phyloP scores from a whole-genome alignment of 2,113 vertebrate genomes.

The Psilopsiagon aymara region DNA sequence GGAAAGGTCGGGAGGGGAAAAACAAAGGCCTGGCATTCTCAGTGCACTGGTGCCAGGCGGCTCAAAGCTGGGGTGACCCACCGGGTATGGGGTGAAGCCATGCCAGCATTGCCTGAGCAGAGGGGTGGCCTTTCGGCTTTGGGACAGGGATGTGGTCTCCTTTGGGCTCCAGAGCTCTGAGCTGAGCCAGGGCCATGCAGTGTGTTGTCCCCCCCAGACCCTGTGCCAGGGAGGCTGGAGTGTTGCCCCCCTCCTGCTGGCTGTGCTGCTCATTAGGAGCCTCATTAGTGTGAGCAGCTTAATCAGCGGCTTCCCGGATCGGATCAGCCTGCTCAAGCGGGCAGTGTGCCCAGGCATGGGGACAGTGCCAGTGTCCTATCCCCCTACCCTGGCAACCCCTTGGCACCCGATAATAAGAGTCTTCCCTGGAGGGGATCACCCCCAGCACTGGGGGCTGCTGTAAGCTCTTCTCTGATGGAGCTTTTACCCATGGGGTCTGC shows the following conservation, averaged over 20 bases:
- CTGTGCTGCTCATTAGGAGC: slow-evolving; percentile 17
- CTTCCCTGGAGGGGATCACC: not conserved
- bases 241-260: not conserved
- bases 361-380: not conserved
- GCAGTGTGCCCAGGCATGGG: not conserved
- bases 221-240: not conserved
- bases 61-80: not conserved
- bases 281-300: slow-evolving; percentile 24
- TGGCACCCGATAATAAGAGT: not conserved
- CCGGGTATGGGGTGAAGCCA: not conserved
- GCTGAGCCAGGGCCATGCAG: fast-evolving
- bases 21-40: not conserved
- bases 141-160: not conserved
- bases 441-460: not conserved
- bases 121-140: not conserved
- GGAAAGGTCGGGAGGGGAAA: not conserved
- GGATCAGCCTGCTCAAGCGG: not conserved
- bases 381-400: not conserved
- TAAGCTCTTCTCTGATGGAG: not conserved
- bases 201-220: not conserved
- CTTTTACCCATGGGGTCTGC: not conserved
- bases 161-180: not conserved
- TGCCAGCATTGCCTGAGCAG: not conserved
- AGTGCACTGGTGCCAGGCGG: not conserved
- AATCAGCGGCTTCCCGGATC: not conserved